Base-by-base conservation (phyloP, 2,888 invertebrate genomes). In the Rotaria macrura region DNA sequence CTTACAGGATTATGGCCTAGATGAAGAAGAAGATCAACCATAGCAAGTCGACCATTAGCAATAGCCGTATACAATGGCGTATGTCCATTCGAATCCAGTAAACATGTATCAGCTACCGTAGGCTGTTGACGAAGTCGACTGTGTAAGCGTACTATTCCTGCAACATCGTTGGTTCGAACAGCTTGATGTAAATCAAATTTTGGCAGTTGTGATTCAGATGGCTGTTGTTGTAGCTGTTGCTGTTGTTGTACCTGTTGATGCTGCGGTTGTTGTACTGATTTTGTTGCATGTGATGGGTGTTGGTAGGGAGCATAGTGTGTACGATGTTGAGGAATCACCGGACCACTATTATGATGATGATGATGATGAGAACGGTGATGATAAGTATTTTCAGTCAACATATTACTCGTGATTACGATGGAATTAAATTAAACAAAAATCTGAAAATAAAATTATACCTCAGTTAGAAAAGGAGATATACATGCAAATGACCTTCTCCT, bases 11-110 rank as follows among this genome's bases (percentile, higher is more conserved):
- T 79, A 79, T 79, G 79, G 14, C 79, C 79, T 3, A 79, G 43
- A 43, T 79, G 79, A n/a, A 79, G n/a, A 25, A 79, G 43, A 25
- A 79, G 43, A 79, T 79, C 79, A n/a, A 79, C 79, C 40, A 79
- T 79, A 43, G 40, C 14, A 25, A 40, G 43, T 43, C 79, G 43
- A 12, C 79, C 79, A 43, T 43, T 40, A n/a, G 23, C 79, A 43
- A 79, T 79, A 43, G 79, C 79, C 25, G 43, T n/a, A 43, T 79
- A 79, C 9, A 79, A 43, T 79, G 79, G 79, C 34, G 79, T 79
- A 43, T 79, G 79, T 20, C 79, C 79, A 79, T 79, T 79, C 3
- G 40, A 25, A 79, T 79, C 79, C 17, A 79, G 40, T 79, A 79
- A 43, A 43, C 79, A 79, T 79, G 40, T 40, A 43, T 79, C 79